These are phyloP conservation scores for Peromyscus melanophrys DNA, from an alignment of 2,797 vertebrate species.

Conservation along the genomic window DNA sequence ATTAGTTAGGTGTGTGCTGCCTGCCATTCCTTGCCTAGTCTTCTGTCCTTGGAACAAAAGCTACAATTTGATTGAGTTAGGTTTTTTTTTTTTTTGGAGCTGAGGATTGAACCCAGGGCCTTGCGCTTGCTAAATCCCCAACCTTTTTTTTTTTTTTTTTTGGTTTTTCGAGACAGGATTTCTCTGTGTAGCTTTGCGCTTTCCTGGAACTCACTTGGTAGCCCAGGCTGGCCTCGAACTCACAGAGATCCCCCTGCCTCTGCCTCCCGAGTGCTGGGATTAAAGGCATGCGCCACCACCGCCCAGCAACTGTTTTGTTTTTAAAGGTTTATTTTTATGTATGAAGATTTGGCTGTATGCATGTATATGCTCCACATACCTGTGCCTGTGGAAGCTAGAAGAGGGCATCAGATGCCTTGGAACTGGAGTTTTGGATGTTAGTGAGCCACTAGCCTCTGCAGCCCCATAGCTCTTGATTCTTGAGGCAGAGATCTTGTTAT, in stretches of 20 bases:
- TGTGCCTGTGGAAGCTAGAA: not conserved
- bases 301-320: not conserved
- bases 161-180: too few species aligned
- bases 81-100: too few species aligned
- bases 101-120: too few species aligned
- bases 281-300: too few species aligned
- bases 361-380: not conserved
- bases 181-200: too few species aligned
- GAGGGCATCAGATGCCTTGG: not conserved
- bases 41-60: slow-evolving; percentile 2
- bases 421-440: not conserved
- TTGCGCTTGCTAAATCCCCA: too few species aligned
- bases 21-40: not conserved
- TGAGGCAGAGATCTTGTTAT: not conserved
- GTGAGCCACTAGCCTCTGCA: not conserved
- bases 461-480: not conserved
- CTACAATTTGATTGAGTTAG: not conserved
- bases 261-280: too few species aligned
- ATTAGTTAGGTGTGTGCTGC: not conserved
- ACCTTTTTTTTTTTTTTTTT: too few species aligned
- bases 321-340: not conserved
- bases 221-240: too few species aligned
- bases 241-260: too few species aligned
- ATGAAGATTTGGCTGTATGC: not conserved
- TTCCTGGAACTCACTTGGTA: too few species aligned